Conservation (phyloP, 2,888 invertebrate species). For the Brenthis hecate region DNA sequence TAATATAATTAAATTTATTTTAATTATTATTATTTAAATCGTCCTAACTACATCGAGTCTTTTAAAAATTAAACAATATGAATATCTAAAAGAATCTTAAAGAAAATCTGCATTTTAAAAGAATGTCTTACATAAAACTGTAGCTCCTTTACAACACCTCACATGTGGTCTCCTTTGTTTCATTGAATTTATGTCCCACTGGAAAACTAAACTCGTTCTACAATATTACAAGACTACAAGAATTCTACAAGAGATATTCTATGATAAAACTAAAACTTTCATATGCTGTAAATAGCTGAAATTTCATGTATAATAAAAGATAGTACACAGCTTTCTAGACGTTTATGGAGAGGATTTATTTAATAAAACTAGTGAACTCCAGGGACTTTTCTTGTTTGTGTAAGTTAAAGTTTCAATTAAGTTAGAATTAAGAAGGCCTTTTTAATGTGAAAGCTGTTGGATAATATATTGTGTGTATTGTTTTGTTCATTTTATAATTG, state of each 20-base stretch:
- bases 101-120: constrained; percentile 22
- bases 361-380: too few relatives aligned
- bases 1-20: too few relatives aligned
- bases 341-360: too few relatives aligned
- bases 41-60: too few relatives aligned
- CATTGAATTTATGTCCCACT: constrained; percentile 51
- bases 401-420: too few relatives aligned
- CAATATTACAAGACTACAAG: constrained; percentile 31
- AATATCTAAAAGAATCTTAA: constrained; percentile 15
- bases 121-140: constrained; percentile 43
- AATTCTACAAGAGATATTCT: constrained; percentile 18
- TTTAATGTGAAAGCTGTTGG: too few relatives aligned
- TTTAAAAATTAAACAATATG: not conserved
- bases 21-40: too few relatives aligned
- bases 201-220: constrained; percentile 33
- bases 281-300: constrained; percentile 12
- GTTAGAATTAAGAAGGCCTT: too few relatives aligned
- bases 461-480: too few relatives aligned
- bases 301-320: constrained; percentile 13
- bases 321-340: not conserved
- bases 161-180: constrained; percentile 46
- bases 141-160: constrained; percentile 46
- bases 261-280: constrained; percentile 17
- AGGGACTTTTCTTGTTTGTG: too few relatives aligned
- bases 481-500: too few relatives aligned